These are phyloP conservation scores for honey bee (Apis mellifera) DNA, from an alignment of 1,140 invertebrate species.

Conservation along the genomic window Amel_HAv3.1 CM009932.2:11094001-11094500, in stretches of 20 bases:
- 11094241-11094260: slow-evolving; percentile 73
- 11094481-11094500: not conserved
- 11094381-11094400: not conserved
- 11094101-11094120: slow-evolving; percentile 15
- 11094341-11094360: slow-evolving; percentile 57
- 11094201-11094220: slow-evolving; percentile 66
- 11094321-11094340: slow-evolving; percentile 76
- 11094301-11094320: slow-evolving; percentile 67
- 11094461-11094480: not conserved
- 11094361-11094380: slow-evolving; percentile 68
- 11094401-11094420: not conserved
- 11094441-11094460: not conserved
- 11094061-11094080: not conserved
- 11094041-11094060: not conserved
- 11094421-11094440: slow-evolving; percentile 4
- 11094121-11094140: slow-evolving; percentile 30
- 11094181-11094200: slow-evolving; percentile 42
- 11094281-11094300: slow-evolving; percentile 46
- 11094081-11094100: slow-evolving; percentile 6
- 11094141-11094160: not conserved
- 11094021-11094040: not conserved
- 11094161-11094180: not conserved
- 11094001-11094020: slow-evolving; percentile 5
- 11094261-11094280: slow-evolving; percentile 62
- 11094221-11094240: slow-evolving; percentile 69